These are phyloP conservation scores for Ceramica pisi DNA, from an alignment of 2,888 invertebrate genomes.

Conservation along the genomic window DNA sequence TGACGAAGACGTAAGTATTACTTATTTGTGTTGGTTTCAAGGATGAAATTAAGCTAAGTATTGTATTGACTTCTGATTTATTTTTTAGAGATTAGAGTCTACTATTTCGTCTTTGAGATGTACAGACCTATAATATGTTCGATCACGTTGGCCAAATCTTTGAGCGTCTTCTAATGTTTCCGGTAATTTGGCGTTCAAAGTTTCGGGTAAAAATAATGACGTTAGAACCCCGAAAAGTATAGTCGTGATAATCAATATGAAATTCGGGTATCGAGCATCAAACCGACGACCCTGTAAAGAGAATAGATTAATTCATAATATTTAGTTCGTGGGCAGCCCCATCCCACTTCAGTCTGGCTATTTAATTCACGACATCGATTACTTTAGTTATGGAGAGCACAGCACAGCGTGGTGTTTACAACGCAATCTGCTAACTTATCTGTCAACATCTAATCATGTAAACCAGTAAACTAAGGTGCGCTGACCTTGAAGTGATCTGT, in stretches of 20 bases:
- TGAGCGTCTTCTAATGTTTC: constrained; percentile 92
- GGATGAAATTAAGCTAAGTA: too few relatives aligned
- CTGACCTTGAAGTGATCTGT: too few relatives aligned
- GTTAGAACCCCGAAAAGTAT: constrained; percentile 85
- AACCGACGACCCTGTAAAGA: constrained; percentile 75
- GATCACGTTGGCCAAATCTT: constrained; percentile 86
- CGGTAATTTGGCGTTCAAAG: constrained; percentile 91
- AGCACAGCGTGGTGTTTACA: too few relatives aligned
- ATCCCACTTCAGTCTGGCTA: too few relatives aligned
- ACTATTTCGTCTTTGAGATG: constrained; percentile 39
- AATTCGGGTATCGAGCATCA: constrained; percentile 73
- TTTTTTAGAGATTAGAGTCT: constrained; percentile 24
- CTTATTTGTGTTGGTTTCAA: too few relatives aligned
- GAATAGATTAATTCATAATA: background rate
- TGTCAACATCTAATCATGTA: too few relatives aligned
- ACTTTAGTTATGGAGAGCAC: too few relatives aligned
- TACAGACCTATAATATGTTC: constrained; percentile 38
- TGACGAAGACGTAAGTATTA: too few relatives aligned
- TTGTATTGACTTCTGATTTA: background rate
- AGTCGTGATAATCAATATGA: constrained; percentile 74
- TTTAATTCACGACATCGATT: too few relatives aligned
- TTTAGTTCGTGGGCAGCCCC: too few relatives aligned
- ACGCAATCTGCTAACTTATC: too few relatives aligned
- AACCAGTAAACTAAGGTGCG: too few relatives aligned
- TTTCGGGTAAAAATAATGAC: constrained; percentile 91